Evolutionary conservation across 2,113 vertebrate species (phyloP), one percentile per base, ranked within the genome.

Genomic region (Chaetura pelagica): DNA sequence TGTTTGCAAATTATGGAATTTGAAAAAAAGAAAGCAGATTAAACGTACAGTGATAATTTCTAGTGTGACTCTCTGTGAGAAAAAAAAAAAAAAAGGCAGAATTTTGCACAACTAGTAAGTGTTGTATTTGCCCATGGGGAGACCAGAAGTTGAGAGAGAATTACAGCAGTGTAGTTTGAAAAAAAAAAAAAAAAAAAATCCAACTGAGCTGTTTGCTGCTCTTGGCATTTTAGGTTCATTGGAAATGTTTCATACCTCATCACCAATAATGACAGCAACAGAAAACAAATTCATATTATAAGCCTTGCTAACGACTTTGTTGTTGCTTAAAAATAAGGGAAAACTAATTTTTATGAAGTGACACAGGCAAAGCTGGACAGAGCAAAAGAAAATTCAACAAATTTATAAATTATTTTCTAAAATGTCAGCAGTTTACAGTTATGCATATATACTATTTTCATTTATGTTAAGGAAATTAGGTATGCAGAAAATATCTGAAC

Each of bases 1-100:
- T 96, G 79, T 95, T 69, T 96, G 74, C 51, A 97, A 97, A 96
- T 94, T 55, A 87, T 42, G 44, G 91, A 90, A 74, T 95, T n/a
- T 71, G 55, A 80, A 95, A 90, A 92, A 94, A 94, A 49, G 19
- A 89, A 23, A 94, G 11, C 38, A 94, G 48, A 59, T 26, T 91
- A 96, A 95, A 79, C 78, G 22, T 62, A 73, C 20, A 94, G 81
- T 84, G 63, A 61, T 63, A 83, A 74, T 72, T 96, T 94, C 18
- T 61, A 38, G 64, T 77, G 63, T 86, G 89, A 88, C 48, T 73
- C 34, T 87, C 35, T 77, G 20, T 72, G 88, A 87, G 26, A 30
- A 93, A 93, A 83, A 73, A 72, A 38, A 92, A 38, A 78, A 76
- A 76, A 92, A 87, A 49, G 19, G 15, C n/a, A 87, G 64, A 87